Evolutionary conservation across 1,140 invertebrate genomes (phyloP).

Genomic region (Sycobia sp.): DNA sequence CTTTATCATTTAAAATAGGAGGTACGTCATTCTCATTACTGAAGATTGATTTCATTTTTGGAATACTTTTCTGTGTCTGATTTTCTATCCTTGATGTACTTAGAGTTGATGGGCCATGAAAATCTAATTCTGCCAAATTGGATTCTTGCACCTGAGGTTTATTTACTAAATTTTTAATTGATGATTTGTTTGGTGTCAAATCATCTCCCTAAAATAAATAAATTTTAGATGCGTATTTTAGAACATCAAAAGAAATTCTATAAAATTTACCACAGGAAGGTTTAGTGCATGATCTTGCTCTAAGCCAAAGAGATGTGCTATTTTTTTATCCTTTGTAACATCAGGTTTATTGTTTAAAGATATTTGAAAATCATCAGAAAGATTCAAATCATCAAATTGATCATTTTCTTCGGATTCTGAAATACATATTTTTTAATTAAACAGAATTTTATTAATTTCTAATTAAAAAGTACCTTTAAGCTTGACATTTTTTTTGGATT

Average conservation of each 20-base stretch:
- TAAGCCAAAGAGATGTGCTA: constrained; percentile 44
- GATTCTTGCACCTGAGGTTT: not conserved
- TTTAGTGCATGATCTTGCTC: constrained; percentile 28
- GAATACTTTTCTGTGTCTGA: not conserved
- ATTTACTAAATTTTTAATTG: not conserved
- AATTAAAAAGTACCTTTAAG: constrained; percentile 41
- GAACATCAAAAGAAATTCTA: not conserved
- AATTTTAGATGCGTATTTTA: not conserved
- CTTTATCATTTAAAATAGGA: constrained; percentile 14
- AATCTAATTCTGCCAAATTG: not conserved
- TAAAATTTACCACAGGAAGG: constrained; percentile 18
- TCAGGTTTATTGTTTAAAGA: constrained; percentile 30
- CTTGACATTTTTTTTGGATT: constrained; percentile 43
- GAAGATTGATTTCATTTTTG: constrained; percentile 32
- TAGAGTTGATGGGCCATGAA: not conserved
- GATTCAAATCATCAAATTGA: constrained; percentile 38
- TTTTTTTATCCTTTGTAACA: constrained; percentile 36
- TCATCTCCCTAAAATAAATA: constrained; percentile 7
- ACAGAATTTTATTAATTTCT: not conserved
- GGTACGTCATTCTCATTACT: constrained; percentile 28
- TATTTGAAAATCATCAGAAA: constrained; percentile 41
- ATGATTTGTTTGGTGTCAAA: not conserved
- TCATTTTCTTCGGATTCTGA: constrained; percentile 43
- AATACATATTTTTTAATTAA: constrained; percentile 8
- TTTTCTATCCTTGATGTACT: not conserved